Percentiles rank a stretch among this genome's conserved stretches.
These are phyloP conservation scores for Carapus acus DNA, from an alignment of 2,797 vertebrate genomes.

Conservation along the genomic window DNA sequence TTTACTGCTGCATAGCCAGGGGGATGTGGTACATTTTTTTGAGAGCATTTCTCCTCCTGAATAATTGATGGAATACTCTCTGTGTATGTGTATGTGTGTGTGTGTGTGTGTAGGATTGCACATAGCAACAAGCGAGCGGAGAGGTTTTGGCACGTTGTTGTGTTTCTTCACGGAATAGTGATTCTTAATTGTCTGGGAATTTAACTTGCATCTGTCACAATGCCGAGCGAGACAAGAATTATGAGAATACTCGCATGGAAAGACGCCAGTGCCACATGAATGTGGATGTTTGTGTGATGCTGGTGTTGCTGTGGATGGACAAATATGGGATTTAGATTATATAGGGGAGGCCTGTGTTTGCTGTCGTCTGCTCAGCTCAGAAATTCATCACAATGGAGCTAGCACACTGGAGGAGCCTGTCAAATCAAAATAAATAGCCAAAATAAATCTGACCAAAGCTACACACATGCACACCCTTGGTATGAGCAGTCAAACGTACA, in stretches of 20 bases:
- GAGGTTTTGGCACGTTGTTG: constrained; percentile 30
- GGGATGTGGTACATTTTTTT: constrained; percentile 55
- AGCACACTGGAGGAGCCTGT: too few species aligned
- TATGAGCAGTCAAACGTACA: too few species aligned
- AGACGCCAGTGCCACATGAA: constrained; percentile 9
- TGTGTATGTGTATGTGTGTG: too few species aligned
- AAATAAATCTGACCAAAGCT: too few species aligned
- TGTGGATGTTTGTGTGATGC: constrained; percentile 9
- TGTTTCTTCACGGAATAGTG: constrained; percentile 45
- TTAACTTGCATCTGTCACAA: constrained; percentile 44
- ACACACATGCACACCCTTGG: too few species aligned
- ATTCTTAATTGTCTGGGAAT: constrained; percentile 52
- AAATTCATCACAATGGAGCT: too few species aligned
- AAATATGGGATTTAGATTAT: constrained; percentile 7
- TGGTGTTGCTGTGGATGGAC: constrained; percentile 6
- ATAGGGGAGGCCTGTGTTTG: too few species aligned
- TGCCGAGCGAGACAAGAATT: constrained; percentile 18
- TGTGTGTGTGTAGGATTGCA: constrained; percentile 52
- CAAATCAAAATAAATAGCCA: too few species aligned
- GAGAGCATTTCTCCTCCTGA: constrained; percentile 56
- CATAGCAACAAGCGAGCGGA: constrained; percentile 42
- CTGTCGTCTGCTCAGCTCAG: too few species aligned
- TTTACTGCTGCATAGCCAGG: constrained; percentile 63
- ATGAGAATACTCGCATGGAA: constrained; percentile 18
- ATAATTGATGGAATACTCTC: constrained; percentile 62